Base-by-base conservation (phyloP, 2,113 vertebrate genomes). In the Vidua macroura region DNA sequence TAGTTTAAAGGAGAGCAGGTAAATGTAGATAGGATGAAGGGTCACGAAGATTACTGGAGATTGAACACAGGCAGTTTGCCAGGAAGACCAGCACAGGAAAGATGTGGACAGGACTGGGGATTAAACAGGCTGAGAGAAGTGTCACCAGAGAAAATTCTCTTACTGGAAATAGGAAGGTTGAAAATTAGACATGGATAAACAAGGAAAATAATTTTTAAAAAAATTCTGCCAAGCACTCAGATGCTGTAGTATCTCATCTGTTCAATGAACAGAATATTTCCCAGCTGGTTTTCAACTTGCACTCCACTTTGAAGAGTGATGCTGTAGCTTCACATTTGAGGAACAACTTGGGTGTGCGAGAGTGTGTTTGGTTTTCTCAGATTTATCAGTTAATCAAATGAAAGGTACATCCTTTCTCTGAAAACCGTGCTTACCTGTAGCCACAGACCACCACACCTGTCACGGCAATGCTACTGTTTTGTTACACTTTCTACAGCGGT, bases 391-490 rank as follows among this genome's bases (percentile, higher is more conserved):
- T 72, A 51, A 20, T 63, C 24, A 37, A 44, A 22, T 41, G 62
- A 41, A 79, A 72, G 21, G 21, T 35, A 15, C 13, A 33, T 28
- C 21, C 21, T 87, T 81, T 62, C 25, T 33, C 33, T 55, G 59
- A 41, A 62, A 80, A 43, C 25, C 1, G 2, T 39, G 31, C 18
- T 69, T 62, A 23, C 33, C 66, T 55, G 13, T 55, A 77, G 46
- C 27, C 35, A 27, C 15, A 80, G 79, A 53, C 25, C n/a, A 41
- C 10, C n/a, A 17, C 46, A 70, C 35, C 63, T 80, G 46, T 69
- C 31, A 25, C 0, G 0, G 11, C 18, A 60, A 18, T 60, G 25
- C 68, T 84, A 4, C 37, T 56, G 33, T 59, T 70, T 28, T 51
- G 9, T 67, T 86, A n/a, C 18, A 18, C 21, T 33, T 73, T 64